phyloP scores from a whole-genome alignment of 2,797 vertebrate species.

The Bufotes viridis region DNA sequence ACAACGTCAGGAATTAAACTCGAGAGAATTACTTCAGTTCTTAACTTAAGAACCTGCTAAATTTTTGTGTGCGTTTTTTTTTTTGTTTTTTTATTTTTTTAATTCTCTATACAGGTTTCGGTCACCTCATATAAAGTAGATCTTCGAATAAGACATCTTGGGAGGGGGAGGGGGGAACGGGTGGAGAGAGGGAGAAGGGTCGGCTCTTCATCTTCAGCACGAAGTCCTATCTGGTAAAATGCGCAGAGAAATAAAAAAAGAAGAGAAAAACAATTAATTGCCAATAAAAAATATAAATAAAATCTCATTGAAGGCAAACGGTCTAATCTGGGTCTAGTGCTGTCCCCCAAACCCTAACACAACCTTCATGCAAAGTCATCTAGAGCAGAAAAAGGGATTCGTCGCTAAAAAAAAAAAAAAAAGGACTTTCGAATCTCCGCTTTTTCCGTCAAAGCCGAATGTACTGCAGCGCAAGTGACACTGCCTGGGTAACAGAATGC shows the following conservation, averaged over 20 bases:
- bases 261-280: slow-evolving; percentile 28
- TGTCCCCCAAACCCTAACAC: slow-evolving; percentile 15
- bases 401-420: background rate
- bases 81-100: slow-evolving; percentile 56
- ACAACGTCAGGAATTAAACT: slow-evolving; percentile 68
- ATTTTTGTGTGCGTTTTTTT: background rate
- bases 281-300: background rate
- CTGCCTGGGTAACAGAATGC: slow-evolving; percentile 66
- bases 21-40: slow-evolving; percentile 73
- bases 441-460: slow-evolving; percentile 1
- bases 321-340: background rate
- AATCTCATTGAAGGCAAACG: background rate
- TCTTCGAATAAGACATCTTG: slow-evolving; percentile 88
- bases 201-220: slow-evolving; percentile 84
- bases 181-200: background rate
- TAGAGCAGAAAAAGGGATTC: slow-evolving; percentile 26
- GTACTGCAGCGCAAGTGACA: slow-evolving; percentile 51
- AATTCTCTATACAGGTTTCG: slow-evolving; percentile 94
- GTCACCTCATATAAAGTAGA: slow-evolving; percentile 99
- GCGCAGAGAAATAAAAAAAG: slow-evolving; percentile 76
- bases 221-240: slow-evolving; percentile 87
- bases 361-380: slow-evolving; percentile 35
- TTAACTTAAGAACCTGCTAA: slow-evolving; percentile 72
- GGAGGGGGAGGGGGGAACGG: slow-evolving; percentile 65
- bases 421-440: background rate